Conservation (phyloP, 1,140 invertebrate genomes). For the Dendrolimus punctatus region DNA sequence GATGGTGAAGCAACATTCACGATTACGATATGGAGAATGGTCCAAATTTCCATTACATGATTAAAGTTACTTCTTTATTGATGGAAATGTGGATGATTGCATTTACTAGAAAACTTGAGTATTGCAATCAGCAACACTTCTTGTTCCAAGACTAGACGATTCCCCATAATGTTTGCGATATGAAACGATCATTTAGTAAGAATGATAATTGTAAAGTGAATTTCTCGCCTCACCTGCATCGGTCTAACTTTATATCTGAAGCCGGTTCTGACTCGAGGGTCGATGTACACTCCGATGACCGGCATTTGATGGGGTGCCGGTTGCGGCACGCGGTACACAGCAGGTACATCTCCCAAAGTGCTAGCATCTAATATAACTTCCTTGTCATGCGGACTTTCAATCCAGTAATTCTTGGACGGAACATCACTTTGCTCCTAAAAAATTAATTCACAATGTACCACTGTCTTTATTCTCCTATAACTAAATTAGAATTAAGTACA, state of each 20-base stretch:
- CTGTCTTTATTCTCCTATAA: slow-evolving; percentile 1
- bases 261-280: slow-evolving; percentile 79
- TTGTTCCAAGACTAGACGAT: slow-evolving; percentile 14
- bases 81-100: slow-evolving; percentile 61
- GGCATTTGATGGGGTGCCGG: slow-evolving; percentile 78
- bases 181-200: slow-evolving; percentile 18
- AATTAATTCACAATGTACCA: not conserved
- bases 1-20: slow-evolving; percentile 46
- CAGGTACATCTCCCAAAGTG: slow-evolving; percentile 75
- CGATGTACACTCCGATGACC: slow-evolving; percentile 82
- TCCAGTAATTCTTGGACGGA: slow-evolving; percentile 38
- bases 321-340: slow-evolving; percentile 75
- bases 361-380: slow-evolving; percentile 72
- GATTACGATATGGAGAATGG: slow-evolving; percentile 39
- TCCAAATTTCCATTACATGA: slow-evolving; percentile 10
- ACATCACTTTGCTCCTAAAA: slow-evolving; percentile 48
- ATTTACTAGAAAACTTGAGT: slow-evolving; percentile 16
- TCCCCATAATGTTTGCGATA: slow-evolving; percentile 19
- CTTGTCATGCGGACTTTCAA: slow-evolving; percentile 31
- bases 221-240: slow-evolving; percentile 69
- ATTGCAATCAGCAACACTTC: slow-evolving; percentile 63
- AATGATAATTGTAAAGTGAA: slow-evolving; percentile 23
- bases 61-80: not conserved
- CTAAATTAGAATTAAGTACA: not conserved
- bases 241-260: slow-evolving; percentile 83